Percentiles rank a stretch among this genome's conserved stretches.
Conservation (phyloP, 2,113 vertebrate genomes). For the Neodon shergylaensis region DNA sequence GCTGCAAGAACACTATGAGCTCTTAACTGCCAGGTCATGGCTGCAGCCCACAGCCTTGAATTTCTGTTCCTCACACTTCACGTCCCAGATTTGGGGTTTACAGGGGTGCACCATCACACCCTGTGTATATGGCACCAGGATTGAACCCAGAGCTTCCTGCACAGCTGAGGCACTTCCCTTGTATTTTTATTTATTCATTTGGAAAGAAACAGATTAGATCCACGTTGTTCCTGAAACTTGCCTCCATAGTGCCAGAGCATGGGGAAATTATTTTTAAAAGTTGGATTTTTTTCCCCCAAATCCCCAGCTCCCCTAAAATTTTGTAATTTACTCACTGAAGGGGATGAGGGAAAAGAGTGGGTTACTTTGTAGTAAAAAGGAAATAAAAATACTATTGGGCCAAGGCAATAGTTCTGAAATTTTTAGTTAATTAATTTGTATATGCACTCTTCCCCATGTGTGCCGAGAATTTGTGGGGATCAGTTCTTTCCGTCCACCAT, state of each 20-base stretch:
- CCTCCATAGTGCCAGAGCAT: neutral
- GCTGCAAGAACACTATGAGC: neutral
- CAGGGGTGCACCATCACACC: neutral
- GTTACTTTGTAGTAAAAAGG: constrained; percentile 18
- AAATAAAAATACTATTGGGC: neutral
- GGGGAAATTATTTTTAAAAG: neutral
- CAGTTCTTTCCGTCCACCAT: neutral
- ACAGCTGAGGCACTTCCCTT: neutral
- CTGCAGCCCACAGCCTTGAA: neutral
- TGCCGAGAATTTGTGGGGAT: too few species aligned
- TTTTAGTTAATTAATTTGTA: neutral
- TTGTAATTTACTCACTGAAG: constrained; percentile 37
- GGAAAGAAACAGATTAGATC: constrained; percentile 10
- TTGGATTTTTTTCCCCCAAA: neutral
- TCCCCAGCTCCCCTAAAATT: neutral
- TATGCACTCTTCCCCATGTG: accelerated
- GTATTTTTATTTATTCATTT: constrained; percentile 2
- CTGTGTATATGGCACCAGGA: too few species aligned
- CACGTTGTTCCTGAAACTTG: neutral
- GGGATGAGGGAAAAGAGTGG: neutral
- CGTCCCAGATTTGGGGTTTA: neutral
- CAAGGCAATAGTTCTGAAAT: neutral
- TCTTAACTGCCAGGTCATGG: neutral
- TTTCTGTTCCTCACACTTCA: neutral
- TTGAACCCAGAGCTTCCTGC: neutral